phyloP scores from a whole-genome alignment of 2,113 vertebrate genomes.

The Pyrgilauda ruficollis region DNA sequence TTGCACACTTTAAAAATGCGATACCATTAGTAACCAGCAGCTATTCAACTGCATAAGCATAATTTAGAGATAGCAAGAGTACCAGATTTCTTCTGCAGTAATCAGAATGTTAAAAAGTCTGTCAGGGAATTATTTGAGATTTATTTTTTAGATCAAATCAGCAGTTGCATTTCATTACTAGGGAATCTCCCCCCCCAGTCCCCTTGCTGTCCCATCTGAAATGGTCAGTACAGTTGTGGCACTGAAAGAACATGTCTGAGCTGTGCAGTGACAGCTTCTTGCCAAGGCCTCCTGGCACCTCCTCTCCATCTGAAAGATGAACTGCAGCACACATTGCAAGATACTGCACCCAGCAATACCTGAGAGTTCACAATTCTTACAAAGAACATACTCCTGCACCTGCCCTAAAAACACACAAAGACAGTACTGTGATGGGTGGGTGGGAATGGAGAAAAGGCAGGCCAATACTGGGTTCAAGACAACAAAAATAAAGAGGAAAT shows the following conservation, averaged over 20 bases:
- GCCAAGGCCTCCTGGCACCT: not conserved
- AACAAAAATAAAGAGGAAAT: not conserved
- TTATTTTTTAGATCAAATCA: not conserved
- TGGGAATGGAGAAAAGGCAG: not conserved
- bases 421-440: not conserved
- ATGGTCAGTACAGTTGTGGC: not conserved
- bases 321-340: not conserved
- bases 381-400: not conserved
- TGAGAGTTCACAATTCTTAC: not conserved
- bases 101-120: not conserved
- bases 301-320: not conserved
- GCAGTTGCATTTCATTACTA: not conserved
- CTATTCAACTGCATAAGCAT: not conserved
- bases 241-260: not conserved
- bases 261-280: not conserved
- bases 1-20: not conserved
- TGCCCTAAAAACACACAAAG: not conserved
- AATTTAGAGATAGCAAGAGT: not conserved
- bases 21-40: not conserved
- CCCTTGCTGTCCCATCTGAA: not conserved
- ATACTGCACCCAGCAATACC: not conserved
- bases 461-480: not conserved
- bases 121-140: not conserved
- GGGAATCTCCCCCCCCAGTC: accelerated
- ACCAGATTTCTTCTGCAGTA: not conserved